These are phyloP conservation scores for Morone chrysops DNA, from an alignment of 2,113 vertebrate species.

Conservation along the genomic window DNA sequence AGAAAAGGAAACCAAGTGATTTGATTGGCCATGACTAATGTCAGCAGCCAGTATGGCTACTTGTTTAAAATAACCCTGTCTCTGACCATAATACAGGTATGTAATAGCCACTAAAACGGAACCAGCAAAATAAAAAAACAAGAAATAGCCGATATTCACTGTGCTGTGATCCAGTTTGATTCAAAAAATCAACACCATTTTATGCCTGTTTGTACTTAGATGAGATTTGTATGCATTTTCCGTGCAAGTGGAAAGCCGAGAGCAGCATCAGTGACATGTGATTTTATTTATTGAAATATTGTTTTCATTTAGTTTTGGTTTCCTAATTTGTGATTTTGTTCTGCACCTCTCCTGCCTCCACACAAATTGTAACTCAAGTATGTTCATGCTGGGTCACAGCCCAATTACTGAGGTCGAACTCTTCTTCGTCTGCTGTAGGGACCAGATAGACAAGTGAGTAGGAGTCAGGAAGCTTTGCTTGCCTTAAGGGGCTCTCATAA, in stretches of 20 bases:
- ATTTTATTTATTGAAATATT: not conserved
- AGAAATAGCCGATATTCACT: not conserved
- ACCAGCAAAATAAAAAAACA: not conserved
- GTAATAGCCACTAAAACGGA: not conserved
- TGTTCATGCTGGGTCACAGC: conserved; percentile 24
- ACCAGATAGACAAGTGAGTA: conserved; percentile 41
- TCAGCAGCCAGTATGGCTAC: not conserved
- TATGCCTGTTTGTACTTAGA: not conserved
- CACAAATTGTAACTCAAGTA: conserved; percentile 16
- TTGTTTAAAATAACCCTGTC: not conserved
- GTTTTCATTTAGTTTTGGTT: not conserved
- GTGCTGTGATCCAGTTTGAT: not conserved
- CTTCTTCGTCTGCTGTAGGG: conserved; percentile 34
- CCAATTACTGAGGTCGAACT: conserved; percentile 48
- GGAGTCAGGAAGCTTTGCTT: conserved; percentile 48
- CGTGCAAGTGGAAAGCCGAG: not conserved
- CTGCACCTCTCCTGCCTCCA: not conserved
- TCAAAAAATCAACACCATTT: not conserved
- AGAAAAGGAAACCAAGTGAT: not conserved
- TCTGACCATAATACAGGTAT: not conserved
- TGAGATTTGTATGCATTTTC: not conserved
- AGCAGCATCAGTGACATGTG: not conserved
- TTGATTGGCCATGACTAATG: conserved; percentile 1
- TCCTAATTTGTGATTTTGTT: conserved; percentile 6
- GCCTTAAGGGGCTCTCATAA: conserved; percentile 67